Evolutionary conservation across 30 jellyfish, hydroid and myxozoan species (phyloP).

Genomic region (Morbakka virulenta): DNA sequence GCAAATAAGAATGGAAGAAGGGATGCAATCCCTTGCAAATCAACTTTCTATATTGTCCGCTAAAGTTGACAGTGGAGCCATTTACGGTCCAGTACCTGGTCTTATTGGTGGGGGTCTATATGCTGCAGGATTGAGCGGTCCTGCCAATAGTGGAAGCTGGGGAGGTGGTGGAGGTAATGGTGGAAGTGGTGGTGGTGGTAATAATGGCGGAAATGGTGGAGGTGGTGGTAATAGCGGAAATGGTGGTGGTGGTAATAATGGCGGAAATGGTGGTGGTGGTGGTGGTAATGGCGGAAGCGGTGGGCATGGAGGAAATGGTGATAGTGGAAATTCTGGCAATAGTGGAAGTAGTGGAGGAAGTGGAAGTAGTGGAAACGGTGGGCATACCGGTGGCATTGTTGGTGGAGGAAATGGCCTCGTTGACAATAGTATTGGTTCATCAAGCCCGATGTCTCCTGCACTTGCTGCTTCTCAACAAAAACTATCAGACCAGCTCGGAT

Average conservation of each 20-base stretch:
- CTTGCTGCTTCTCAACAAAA: slow-evolving; percentile 66
- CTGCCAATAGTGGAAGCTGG: neutral
- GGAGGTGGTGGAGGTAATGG: neutral
- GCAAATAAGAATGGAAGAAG: slow-evolving; percentile 68
- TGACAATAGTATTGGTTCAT: slow-evolving; percentile 28
- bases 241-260: slow-evolving; percentile 30
- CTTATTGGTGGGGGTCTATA: neutral
- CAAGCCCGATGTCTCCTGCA: slow-evolving; percentile 53
- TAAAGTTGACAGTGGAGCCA: slow-evolving; percentile 26
- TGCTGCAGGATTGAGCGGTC: neutral
- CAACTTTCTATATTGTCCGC: slow-evolving; percentile 50
- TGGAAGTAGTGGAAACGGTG: slow-evolving; percentile 69
- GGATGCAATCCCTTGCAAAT: slow-evolving; percentile 52
- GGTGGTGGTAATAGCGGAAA: neutral
- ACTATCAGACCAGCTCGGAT: slow-evolving; percentile 39
- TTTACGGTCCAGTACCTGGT: neutral
- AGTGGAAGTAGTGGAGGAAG: slow-evolving; percentile 73
- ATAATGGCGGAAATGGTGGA: neutral
- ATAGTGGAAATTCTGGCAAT: slow-evolving; percentile 67
- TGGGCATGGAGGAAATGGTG: slow-evolving; percentile 77
- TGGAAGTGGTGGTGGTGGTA: neutral
- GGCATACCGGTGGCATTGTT: slow-evolving; percentile 41
- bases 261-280: slow-evolving; percentile 33
- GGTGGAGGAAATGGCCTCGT: slow-evolving; percentile 6
- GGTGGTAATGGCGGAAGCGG: slow-evolving; percentile 73